Evolutionary conservation across 2,113 vertebrate species (phyloP).

Genomic region (Stegastes partitus): DNA sequence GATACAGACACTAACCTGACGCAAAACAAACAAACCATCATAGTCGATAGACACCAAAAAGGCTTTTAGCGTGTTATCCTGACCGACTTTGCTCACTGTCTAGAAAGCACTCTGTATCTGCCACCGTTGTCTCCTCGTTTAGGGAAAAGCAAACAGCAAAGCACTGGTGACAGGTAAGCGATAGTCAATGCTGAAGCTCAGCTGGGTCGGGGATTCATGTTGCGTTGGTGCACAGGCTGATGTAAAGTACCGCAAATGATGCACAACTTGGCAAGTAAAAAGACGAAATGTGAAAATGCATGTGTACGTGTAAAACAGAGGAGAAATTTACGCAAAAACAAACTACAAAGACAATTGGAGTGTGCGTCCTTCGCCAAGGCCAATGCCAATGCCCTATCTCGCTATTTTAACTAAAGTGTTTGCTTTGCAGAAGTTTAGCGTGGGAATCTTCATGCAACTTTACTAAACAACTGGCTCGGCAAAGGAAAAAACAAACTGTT

Average conservation of each 20-base stretch:
- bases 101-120: constrained; percentile 17
- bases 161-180: constrained; percentile 28
- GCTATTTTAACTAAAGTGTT: too few species aligned
- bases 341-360: not conserved
- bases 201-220: not conserved
- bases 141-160: constrained; percentile 7
- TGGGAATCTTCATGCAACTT: too few species aligned
- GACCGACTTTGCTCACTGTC: constrained; percentile 23
- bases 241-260: not conserved
- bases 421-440: too few species aligned
- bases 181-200: not conserved
- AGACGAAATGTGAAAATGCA: not conserved
- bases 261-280: not conserved
- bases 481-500: too few species aligned
- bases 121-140: constrained; percentile 30
- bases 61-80: constrained; percentile 33
- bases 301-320: not conserved
- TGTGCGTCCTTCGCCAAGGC: too few species aligned
- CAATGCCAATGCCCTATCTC: too few species aligned
- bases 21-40: constrained; percentile 23
- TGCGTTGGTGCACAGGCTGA: not conserved
- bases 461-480: too few species aligned
- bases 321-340: not conserved
- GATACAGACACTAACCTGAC: not conserved
- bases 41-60: constrained; percentile 29